Evolutionary conservation across 2,797 vertebrate genomes (phyloP), one percentile per base, ranked within the genome.

Genomic region (Trachurus trachurus): DNA sequence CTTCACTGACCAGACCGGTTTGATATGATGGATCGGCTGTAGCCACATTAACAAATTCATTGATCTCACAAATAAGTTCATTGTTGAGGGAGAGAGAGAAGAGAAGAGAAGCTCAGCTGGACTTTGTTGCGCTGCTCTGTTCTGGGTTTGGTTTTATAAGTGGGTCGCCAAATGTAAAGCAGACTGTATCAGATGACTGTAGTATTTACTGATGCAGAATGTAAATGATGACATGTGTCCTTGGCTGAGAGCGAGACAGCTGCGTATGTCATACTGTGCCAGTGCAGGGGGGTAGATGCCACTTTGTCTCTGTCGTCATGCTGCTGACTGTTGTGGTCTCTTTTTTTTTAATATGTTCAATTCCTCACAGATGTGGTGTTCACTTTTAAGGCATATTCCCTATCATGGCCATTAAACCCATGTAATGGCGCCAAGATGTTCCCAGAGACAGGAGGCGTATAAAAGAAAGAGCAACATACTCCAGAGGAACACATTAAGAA

Each of bases 361-460:
- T 94, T 89, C 85, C 86, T 93, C 88, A 85, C 92, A 94, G 92
- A 95, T 93, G 94, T 93, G 87, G 86, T n/a, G 82, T 87, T 90
- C 76, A 88, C 91, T 94, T 93, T 92, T 89, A 94, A 95, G 88
- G 80, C 90, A 92, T 94, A 93, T 93, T 92, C 82, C 66, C 90
- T 92, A 92, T 94, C 93, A 89, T 17, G 84, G 84, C 82, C 82
- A 91, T 94, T 92, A 93, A 94, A 92, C 40, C 88, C 82, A 56
- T 83, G 87, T 93, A 93, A 93, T 91, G 86, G 84, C 37, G 81
- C 90, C 94, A 94, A 93, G 91, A 94, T 94, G 93, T 94, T 94
- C 83, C 74, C 69, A 44, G 74, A 87, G 81, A 90, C 85, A 87
- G 84, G 66, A 80, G 80, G 81, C 77, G 11, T 75, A 86, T 83